These are phyloP conservation scores for Agrotis segetum DNA, from an alignment of 2,888 invertebrate genomes.

Conservation along the genomic window DNA sequence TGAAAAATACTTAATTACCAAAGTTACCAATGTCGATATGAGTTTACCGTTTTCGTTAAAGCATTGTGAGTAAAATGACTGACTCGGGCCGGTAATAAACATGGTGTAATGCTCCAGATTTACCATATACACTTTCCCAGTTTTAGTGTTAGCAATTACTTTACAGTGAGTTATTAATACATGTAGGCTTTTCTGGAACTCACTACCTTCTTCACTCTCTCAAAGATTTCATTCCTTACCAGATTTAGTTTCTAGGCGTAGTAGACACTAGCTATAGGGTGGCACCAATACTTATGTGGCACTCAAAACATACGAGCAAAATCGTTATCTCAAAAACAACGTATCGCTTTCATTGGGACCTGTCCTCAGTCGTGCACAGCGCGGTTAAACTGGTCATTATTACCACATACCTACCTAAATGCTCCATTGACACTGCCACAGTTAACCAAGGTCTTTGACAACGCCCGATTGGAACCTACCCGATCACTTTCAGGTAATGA, in stretches of 20 bases:
- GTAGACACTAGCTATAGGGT: no score
- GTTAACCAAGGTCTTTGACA: constrained; percentile 76
- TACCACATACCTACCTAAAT: constrained; percentile 71
- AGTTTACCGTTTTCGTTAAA: not conserved
- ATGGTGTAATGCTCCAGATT: not conserved
- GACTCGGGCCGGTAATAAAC: not conserved
- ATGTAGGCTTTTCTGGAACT: not conserved
- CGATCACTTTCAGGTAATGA: constrained; percentile 78
- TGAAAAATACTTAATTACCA: not conserved
- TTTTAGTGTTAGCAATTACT: not conserved
- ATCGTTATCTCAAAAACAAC: not conserved
- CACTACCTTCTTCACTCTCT: no score
- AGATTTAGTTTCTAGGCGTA: no score
- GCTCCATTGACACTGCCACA: constrained; percentile 74
- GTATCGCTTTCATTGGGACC: constrained; percentile 44
- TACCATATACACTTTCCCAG: not conserved
- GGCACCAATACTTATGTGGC: not conserved
- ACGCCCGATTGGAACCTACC: constrained; percentile 65
- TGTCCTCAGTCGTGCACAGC: constrained; percentile 54
- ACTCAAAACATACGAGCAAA: not conserved
- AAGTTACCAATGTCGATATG: not conserved
- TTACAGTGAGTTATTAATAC: not conserved
- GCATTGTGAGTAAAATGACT: no score
- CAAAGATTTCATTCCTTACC: no score
- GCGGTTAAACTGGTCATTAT: constrained; percentile 67